Conservation (phyloP, 2,888 invertebrate genomes). For the Cremastobaeus sp. region DNA sequence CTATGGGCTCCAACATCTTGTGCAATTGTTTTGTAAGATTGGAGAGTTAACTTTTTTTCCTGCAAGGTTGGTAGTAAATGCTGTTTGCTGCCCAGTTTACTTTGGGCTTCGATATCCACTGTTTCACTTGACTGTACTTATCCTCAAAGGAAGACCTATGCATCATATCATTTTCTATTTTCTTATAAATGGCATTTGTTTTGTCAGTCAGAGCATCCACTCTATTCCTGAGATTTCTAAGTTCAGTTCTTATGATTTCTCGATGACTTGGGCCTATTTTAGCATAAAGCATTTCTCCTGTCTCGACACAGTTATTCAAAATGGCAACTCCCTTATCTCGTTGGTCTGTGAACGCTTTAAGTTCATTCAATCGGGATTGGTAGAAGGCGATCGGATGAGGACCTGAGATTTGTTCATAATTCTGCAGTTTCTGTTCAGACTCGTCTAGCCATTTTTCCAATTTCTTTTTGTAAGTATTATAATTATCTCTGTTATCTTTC, state of each 20-base stretch:
- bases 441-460: constrained; percentile 89
- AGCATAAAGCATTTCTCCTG: constrained; percentile 92
- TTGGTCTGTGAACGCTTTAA: constrained; percentile 85
- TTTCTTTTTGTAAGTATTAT: constrained; percentile 83
- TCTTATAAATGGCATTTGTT: constrained; percentile 90
- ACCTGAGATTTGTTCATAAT: constrained; percentile 86
- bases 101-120: constrained; percentile 91
- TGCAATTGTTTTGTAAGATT: constrained; percentile 87
- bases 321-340: constrained; percentile 89
- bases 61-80: constrained; percentile 88
- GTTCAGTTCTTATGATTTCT: constrained; percentile 89
- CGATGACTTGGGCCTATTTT: constrained; percentile 92
- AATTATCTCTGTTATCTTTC: constrained; percentile 84
- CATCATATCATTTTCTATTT: constrained; percentile 92
- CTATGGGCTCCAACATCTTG: constrained; percentile 93
- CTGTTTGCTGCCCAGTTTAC: constrained; percentile 85
- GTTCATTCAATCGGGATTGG: constrained; percentile 86
- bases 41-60: constrained; percentile 92
- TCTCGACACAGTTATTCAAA: constrained; percentile 88
- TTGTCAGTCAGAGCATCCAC: constrained; percentile 92
- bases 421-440: constrained; percentile 86
- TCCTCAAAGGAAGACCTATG: constrained; percentile 96
- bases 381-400: constrained; percentile 84
- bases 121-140: constrained; percentile 87
- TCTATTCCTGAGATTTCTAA: constrained; percentile 87